Evolutionary conservation across 2,888 invertebrate species (phyloP).

Genomic region (Chouioia cunea): DNA sequence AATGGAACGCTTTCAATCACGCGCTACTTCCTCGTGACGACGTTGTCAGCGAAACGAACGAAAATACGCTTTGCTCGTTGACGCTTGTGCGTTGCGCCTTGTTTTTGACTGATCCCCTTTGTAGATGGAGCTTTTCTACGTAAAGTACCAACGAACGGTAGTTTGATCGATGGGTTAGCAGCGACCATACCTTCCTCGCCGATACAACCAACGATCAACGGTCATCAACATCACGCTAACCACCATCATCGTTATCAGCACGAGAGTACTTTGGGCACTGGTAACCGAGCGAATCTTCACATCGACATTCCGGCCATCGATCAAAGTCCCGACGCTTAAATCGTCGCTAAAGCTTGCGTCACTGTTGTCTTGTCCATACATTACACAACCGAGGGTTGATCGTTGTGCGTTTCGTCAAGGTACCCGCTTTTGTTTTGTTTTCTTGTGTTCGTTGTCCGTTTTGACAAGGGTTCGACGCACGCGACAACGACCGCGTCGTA

Average conservation of each 20-base stretch:
- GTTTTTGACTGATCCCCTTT: too few relatives aligned
- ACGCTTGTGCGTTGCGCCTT: too few relatives aligned
- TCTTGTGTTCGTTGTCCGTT: too few relatives aligned
- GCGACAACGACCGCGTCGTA: too few relatives aligned
- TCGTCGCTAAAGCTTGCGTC: background rate
- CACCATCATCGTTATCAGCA: too few relatives aligned
- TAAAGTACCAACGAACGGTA: slow-evolving; percentile 59
- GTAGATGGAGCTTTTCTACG: slow-evolving; percentile 60
- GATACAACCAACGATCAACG: too few relatives aligned
- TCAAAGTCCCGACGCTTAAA: slow-evolving; percentile 54
- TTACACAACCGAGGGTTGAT: background rate
- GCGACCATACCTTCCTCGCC: slow-evolving; percentile 53
- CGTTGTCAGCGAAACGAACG: too few relatives aligned
- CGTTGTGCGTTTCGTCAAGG: background rate
- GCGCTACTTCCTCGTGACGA: too few relatives aligned
- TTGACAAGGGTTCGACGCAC: too few relatives aligned
- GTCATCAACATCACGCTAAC: too few relatives aligned
- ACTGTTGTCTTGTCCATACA: background rate
- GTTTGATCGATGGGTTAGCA: background rate
- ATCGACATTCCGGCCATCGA: slow-evolving; percentile 66
- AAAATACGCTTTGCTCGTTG: too few relatives aligned
- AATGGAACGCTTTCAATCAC: too few relatives aligned
- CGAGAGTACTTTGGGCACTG: background rate
- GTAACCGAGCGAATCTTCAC: slow-evolving; percentile 51
- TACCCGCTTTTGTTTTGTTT: background rate